A percentile compares a stretch with the other conserved stretches of the same genome.
These are phyloP conservation scores for Pimephales promelas DNA, from an alignment of 2,113 vertebrate species.

Conservation along the genomic window DNA sequence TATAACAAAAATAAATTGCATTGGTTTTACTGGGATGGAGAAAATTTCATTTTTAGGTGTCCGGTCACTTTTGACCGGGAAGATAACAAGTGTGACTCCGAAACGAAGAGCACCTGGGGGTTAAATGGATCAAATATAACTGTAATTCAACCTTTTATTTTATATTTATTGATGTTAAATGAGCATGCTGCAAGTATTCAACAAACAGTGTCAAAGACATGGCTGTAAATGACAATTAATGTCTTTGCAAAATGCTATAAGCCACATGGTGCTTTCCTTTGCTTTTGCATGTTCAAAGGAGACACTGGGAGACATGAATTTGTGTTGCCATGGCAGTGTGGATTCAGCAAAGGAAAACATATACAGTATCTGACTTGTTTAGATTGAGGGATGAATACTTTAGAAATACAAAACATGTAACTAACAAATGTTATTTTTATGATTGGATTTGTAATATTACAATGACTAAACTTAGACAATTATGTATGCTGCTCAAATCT, in stretches of 20 bases:
- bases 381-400: neutral
- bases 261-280: neutral
- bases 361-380: slow-evolving; percentile 20
- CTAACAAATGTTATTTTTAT: neutral
- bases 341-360: slow-evolving; percentile 3
- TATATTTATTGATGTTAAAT: neutral
- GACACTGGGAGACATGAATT: slow-evolving; percentile 28
- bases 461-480: neutral
- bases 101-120: too few species aligned
- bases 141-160: neutral
- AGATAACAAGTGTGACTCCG: too few species aligned
- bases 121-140: neutral
- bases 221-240: neutral
- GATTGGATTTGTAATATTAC: neutral
- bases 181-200: neutral
- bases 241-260: neutral
- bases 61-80: too few species aligned
- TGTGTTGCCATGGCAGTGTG: slow-evolving; percentile 50
- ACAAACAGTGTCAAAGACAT: neutral
- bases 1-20: too few species aligned
- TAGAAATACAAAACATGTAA: neutral
- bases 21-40: too few species aligned
- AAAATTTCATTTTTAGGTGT: too few species aligned
- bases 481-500: neutral
- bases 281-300: slow-evolving; percentile 21